Percentiles rank a stretch among this genome's conserved stretches.
These are phyloP conservation scores for Crocuta crocuta DNA, from an alignment of 2,113 vertebrate genomes.

Conservation along the genomic window DNA sequence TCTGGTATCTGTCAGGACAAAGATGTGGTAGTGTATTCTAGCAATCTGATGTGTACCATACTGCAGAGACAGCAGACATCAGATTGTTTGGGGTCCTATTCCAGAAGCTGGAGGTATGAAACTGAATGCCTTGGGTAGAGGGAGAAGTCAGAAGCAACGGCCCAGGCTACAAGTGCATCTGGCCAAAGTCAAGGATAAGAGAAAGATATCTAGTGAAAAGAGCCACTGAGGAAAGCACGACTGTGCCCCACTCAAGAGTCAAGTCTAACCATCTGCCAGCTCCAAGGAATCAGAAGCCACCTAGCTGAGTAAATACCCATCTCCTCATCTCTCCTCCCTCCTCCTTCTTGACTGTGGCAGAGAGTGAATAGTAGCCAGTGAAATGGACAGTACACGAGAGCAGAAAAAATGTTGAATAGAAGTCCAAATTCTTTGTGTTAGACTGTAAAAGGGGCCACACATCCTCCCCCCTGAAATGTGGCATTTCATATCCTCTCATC, in stretches of 20 bases:
- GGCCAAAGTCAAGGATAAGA: neutral
- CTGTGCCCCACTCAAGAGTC: neutral
- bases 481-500: neutral
- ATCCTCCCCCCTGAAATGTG: neutral
- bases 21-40: neutral
- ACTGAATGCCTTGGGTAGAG: neutral
- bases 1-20: neutral
- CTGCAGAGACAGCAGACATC: neutral
- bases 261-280: neutral
- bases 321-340: neutral
- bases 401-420: neutral
- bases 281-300: neutral
- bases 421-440: neutral
- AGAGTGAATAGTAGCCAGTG: neutral
- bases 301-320: neutral
- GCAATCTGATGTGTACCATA: neutral
- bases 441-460: neutral
- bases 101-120: neutral
- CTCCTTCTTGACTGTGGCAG: neutral
- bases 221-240: neutral
- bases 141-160: neutral
- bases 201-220: neutral
- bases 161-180: neutral
- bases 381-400: neutral
- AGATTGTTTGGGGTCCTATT: neutral